Base-by-base conservation (phyloP, 2,888 invertebrate species). In the Agonopterix subpropinquella region DNA sequence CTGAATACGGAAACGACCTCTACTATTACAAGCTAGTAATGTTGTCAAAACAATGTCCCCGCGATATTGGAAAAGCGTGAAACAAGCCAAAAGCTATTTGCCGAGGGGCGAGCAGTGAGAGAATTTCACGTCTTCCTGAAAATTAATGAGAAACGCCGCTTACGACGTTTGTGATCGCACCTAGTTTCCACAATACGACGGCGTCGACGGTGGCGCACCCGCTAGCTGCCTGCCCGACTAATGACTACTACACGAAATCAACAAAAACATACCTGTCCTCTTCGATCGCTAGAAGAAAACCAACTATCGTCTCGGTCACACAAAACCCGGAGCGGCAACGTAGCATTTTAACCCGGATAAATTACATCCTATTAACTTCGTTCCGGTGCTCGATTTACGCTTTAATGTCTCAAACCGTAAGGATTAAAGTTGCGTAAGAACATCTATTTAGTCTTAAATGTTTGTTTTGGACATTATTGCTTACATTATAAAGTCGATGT, bases 301-400 rank as follows among this genome's bases (percentile, higher is more conserved):
- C 46, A 43, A 45, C 50, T 45, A 53, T 55, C 68, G 65, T 84
- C 77, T 77, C 79, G 55, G 62, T 84, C 77, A 53, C 76, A 72
- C 82, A 54, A 63, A 70, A 78, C 73, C 77, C 83, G 73, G 76
- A 80, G 75, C 80, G 86, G 85, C 87, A 83, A 85, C 87, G 78
- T 70, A 76, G 80, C 85, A 70, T 63, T 76, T 74, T 74, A 74
- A 80, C 83, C 77, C 84, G 83, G 85, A 86, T 87, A 84, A 85
- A 87, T 87, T 86, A 87, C 85, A 84, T 82, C 86, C 83, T 86
- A 88, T 87, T 85, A 86, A 83, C 83, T 80, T 70, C 70, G 74
- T 80, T 76, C 80, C 78, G 75, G 77, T 76, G 76, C 75, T 77
- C 86, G 82, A 87, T 82, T 87, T 82, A 73, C 81, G 84, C 84